A percentile compares a stretch with the other conserved stretches of the same genome.
phyloP scores from a whole-genome alignment of 2,113 vertebrate genomes.

The Boleophthalmus pectinirostris region DNA sequence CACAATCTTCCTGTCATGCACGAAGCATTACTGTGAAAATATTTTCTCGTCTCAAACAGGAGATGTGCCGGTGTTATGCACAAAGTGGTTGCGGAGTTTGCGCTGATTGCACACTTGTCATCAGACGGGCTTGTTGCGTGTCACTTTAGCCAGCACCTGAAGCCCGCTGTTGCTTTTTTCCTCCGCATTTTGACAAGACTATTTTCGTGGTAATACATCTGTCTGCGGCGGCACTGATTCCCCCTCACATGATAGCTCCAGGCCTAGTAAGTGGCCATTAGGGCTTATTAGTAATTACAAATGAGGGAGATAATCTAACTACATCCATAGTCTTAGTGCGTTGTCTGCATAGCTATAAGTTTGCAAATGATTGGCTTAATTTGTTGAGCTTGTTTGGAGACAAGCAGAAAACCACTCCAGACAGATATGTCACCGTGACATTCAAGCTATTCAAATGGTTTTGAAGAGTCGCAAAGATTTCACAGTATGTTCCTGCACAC shows the following conservation, averaged over 20 bases:
- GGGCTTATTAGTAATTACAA: conserved; percentile 11
- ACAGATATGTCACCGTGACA: conserved; percentile 12
- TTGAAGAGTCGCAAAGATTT: conserved; percentile 7
- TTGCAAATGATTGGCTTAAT: background rate
- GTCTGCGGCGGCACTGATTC: conserved; percentile 8
- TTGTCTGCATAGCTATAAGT: background rate
- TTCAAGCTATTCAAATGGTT: conserved; percentile 20
- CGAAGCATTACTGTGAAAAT: conserved; percentile 41
- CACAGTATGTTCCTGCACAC: conserved; percentile 10
- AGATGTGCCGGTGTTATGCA: conserved; percentile 31
- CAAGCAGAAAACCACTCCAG: background rate
- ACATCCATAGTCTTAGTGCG: too few species aligned
- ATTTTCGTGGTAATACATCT: conserved; percentile 24
- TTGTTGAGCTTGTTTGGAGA: background rate
- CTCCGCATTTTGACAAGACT: conserved; percentile 5
- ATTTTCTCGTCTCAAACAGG: conserved; percentile 25
- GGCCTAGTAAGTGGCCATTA: conserved; percentile 7
- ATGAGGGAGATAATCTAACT: background rate
- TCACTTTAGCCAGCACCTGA: conserved; percentile 47
- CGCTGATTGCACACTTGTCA: conserved; percentile 59
- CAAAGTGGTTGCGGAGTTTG: conserved; percentile 40
- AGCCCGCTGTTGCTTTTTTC: conserved; percentile 32
- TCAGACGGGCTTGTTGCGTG: conserved; percentile 20
- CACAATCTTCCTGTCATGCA: conserved; percentile 66
- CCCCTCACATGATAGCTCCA: background rate